These are phyloP conservation scores for Boleophthalmus pectinirostris DNA, from an alignment of 2,113 vertebrate genomes.

Conservation along the genomic window DNA sequence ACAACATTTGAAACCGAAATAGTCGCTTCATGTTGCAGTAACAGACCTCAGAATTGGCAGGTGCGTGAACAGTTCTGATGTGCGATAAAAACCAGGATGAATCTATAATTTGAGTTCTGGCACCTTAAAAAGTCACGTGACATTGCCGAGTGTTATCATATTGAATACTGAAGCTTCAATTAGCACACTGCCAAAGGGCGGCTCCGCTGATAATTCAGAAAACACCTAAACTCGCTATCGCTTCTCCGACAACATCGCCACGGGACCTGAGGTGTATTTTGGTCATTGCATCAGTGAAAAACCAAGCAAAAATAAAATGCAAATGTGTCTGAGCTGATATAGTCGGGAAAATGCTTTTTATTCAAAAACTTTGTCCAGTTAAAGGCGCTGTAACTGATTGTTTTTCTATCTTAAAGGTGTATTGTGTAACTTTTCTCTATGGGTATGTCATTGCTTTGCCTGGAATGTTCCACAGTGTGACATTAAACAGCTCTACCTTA, in stretches of 20 bases:
- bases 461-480: no score
- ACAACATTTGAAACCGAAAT: neutral
- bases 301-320: neutral
- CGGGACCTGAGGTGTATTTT: constrained; percentile 16
- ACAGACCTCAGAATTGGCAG: neutral
- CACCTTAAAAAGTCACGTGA: constrained; percentile 26
- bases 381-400: no score
- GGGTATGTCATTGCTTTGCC: no score
- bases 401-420: no score
- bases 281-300: neutral
- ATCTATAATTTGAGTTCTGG: constrained; percentile 22
- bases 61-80: neutral
- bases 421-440: no score
- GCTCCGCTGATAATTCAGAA: constrained; percentile 45
- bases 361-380: no score
- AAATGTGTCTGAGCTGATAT: neutral
- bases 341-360: neutral
- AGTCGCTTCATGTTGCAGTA: neutral
- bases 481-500: no score
- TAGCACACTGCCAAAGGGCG: constrained; percentile 59
- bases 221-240: constrained; percentile 40
- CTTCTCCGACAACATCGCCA: constrained; percentile 34
- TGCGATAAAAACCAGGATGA: constrained; percentile 33
- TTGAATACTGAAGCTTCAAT: constrained; percentile 44
- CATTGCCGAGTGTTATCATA: constrained; percentile 42